phyloP scores from a whole-genome alignment of 2,113 vertebrate genomes.

The Oxygymnocypris stewartii region DNA sequence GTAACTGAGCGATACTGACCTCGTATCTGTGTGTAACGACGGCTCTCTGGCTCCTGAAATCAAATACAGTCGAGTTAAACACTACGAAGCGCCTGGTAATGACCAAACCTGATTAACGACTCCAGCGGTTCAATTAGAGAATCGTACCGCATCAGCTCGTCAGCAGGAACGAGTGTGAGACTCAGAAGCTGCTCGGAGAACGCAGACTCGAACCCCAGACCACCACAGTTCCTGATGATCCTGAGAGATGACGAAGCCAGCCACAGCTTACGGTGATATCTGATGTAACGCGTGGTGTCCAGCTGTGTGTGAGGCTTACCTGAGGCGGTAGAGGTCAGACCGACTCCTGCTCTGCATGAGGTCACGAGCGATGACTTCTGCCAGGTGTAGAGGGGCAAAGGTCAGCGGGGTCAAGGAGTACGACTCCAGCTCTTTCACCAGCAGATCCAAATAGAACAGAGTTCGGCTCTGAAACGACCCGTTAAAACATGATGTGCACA shows the following conservation, averaged over 20 bases:
- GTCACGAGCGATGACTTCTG: slow-evolving; percentile 79
- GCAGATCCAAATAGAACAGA: slow-evolving; percentile 82
- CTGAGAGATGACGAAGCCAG: slow-evolving; percentile 66
- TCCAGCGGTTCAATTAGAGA: not conserved
- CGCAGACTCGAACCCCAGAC: slow-evolving; percentile 71
- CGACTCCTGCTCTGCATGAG: slow-evolving; percentile 79
- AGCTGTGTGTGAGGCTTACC: slow-evolving; percentile 65
- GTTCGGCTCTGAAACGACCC: slow-evolving; percentile 73
- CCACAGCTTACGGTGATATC: not conserved
- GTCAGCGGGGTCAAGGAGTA: slow-evolving; percentile 77
- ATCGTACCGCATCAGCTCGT: slow-evolving; percentile 81
- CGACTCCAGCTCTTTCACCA: slow-evolving; percentile 78
- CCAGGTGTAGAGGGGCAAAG: slow-evolving; percentile 84
- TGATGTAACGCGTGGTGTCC: not conserved
- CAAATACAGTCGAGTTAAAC: not conserved
- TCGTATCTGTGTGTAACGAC: slow-evolving; percentile 58
- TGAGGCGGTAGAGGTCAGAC: slow-evolving; percentile 83
- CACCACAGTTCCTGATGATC: slow-evolving; percentile 77
- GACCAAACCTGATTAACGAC: not conserved
- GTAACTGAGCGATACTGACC: slow-evolving; percentile 13
- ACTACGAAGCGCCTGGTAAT: not conserved
- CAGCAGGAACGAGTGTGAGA: slow-evolving; percentile 68
- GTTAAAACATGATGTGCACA: not conserved
- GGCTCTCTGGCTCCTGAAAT: slow-evolving; percentile 78
- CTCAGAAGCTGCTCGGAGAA: slow-evolving; percentile 74